Conservation (phyloP, 2,113 vertebrate species). For the Coptodon bakossiorum region DNA sequence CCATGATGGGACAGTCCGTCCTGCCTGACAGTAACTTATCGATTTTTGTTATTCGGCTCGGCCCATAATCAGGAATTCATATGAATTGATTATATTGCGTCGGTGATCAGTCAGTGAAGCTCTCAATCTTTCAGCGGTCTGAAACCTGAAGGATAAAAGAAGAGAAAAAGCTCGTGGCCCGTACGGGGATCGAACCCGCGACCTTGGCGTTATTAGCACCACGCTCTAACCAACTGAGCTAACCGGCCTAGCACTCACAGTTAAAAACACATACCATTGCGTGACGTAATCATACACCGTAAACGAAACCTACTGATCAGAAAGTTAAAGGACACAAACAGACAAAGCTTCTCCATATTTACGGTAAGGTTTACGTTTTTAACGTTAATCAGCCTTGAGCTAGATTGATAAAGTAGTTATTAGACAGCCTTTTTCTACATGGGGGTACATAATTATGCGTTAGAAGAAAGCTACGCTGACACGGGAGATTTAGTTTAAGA, state of each 20-base stretch:
- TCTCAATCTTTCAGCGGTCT: neutral
- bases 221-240: constrained; percentile 75
- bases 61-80: neutral
- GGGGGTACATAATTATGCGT: neutral
- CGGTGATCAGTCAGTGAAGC: neutral
- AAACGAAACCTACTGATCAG: neutral
- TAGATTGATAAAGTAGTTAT: neutral
- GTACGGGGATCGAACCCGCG: constrained; percentile 72
- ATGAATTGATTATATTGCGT: neutral
- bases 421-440: neutral
- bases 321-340: too few relatives aligned
- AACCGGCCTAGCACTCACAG: neutral
- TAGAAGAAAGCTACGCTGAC: neutral
- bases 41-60: neutral
- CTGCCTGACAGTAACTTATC: neutral
- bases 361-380: neutral
- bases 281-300: neutral
- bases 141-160: neutral
- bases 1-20: neutral
- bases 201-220: constrained; percentile 75
- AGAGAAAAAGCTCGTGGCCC: constrained; percentile 19
- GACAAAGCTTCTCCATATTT: neutral
- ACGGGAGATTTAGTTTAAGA: neutral
- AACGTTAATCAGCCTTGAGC: neutral
- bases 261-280: fast-evolving